Evolutionary conservation across 1,140 invertebrate genomes (phyloP).

Genomic region (Lordiphosa collinella): DNA sequence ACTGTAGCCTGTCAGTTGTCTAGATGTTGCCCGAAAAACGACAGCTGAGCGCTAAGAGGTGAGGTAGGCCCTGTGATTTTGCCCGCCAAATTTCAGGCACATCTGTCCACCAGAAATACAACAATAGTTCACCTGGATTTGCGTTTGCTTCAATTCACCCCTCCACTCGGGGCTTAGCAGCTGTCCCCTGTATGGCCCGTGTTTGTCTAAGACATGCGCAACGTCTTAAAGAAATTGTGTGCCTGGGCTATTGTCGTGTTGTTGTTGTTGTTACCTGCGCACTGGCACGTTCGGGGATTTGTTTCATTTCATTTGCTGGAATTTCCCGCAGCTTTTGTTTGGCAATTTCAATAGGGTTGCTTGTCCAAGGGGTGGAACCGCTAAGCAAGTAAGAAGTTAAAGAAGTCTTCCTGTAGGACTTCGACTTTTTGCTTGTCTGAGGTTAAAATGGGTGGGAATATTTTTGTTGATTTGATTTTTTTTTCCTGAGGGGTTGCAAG

Average conservation of each 20-base stretch:
- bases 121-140: slow-evolving; percentile 70
- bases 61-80: slow-evolving; percentile 36
- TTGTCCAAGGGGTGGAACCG: slow-evolving; percentile 9
- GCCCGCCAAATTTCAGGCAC: slow-evolving; percentile 59
- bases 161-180: slow-evolving; percentile 5
- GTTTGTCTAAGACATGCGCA: slow-evolving; percentile 67
- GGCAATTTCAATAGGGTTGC: slow-evolving; percentile 23
- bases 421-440: slow-evolving; percentile 45
- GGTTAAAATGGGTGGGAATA: slow-evolving; percentile 78
- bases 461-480: slow-evolving; percentile 58
- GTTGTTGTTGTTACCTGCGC: slow-evolving; percentile 7
- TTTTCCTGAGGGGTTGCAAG: slow-evolving; percentile 5
- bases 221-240: slow-evolving; percentile 59
- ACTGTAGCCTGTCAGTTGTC: slow-evolving; percentile 48
- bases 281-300: slow-evolving; percentile 10
- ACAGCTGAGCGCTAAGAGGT: slow-evolving; percentile 31
- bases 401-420: slow-evolving; percentile 20
- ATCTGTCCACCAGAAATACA: slow-evolving; percentile 43
- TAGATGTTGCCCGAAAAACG: slow-evolving; percentile 43
- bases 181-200: slow-evolving; percentile 17
- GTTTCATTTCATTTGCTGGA: slow-evolving; percentile 6
- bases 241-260: slow-evolving; percentile 2
- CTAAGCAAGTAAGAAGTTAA: slow-evolving; percentile 8
- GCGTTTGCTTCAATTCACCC: slow-evolving; percentile 38
- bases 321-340: slow-evolving; percentile 7